A percentile compares a stretch with the other conserved stretches of the same genome.
These are phyloP conservation scores for Rhinoraja longicauda DNA, from an alignment of 2,797 vertebrate species.

Conservation along the genomic window DNA sequence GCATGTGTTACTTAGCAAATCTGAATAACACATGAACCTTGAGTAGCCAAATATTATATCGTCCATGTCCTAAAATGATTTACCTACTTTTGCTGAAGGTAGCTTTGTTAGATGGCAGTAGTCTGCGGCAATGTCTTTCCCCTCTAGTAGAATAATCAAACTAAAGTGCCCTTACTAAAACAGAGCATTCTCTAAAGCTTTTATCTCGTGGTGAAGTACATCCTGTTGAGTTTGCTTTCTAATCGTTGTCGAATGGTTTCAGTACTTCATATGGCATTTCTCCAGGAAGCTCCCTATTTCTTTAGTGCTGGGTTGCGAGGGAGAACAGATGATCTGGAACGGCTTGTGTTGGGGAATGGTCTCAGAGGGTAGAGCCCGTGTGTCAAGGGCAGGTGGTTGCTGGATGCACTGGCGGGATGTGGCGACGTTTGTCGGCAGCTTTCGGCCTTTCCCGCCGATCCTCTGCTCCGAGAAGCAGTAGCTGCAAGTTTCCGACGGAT, in stretches of 20 bases:
- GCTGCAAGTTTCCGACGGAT: slow-evolving; percentile 59
- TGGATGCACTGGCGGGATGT: slow-evolving; percentile 23
- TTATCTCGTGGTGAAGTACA: too few relatives aligned
- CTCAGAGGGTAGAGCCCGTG: fast-evolving
- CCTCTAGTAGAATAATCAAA: too few relatives aligned
- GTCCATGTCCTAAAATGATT: background rate
- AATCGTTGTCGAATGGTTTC: slow-evolving; percentile 35
- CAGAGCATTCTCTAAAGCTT: too few relatives aligned
- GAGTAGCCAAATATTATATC: background rate
- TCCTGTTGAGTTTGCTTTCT: background rate
- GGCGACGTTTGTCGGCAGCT: background rate
- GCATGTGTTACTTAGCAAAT: background rate
- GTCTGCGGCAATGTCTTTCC: background rate
- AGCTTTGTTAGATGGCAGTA: background rate
- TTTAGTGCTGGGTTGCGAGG: slow-evolving; percentile 45
- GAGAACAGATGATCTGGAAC: slow-evolving; percentile 50
- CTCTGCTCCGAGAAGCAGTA: slow-evolving; percentile 57
- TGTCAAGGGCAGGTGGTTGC: background rate
- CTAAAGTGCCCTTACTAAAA: too few relatives aligned
- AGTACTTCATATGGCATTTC: background rate
- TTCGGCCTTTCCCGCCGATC: slow-evolving; percentile 50
- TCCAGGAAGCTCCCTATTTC: background rate
- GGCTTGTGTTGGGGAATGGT: background rate
- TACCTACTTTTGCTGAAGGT: background rate
- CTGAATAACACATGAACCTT: too few relatives aligned